A percentile compares a stretch with the other conserved stretches of the same genome.
phyloP scores from a whole-genome alignment of 2,113 vertebrate species.

The Indicator maculatus region DNA sequence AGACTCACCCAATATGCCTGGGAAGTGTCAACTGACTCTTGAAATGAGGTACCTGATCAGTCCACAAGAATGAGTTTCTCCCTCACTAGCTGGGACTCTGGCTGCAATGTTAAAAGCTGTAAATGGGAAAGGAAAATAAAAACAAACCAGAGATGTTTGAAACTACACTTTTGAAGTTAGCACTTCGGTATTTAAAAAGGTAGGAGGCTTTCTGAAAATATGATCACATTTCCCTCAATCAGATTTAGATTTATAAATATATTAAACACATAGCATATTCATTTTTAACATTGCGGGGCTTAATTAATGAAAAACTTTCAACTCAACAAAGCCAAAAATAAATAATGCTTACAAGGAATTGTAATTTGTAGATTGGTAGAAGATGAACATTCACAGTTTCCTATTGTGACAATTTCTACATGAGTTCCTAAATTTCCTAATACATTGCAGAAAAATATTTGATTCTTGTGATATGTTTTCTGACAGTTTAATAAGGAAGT shows the following conservation, averaged over 20 bases:
- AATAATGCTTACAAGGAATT: background rate
- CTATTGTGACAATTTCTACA: background rate
- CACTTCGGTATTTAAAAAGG: background rate
- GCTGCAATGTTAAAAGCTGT: background rate
- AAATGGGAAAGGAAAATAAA: background rate
- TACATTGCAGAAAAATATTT: background rate
- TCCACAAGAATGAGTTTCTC: background rate
- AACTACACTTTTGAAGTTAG: background rate
- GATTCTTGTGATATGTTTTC: slow-evolving; percentile 39
- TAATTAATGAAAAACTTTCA: background rate
- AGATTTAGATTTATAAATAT: background rate
- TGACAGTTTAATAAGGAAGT: slow-evolving; percentile 45
- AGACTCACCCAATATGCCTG: background rate
- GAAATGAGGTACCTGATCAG: background rate
- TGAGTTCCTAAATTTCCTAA: background rate
- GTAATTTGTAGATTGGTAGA: background rate
- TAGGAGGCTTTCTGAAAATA: background rate
- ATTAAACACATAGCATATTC: background rate
- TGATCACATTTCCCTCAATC: background rate
- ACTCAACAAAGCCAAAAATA: background rate
- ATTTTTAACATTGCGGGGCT: background rate
- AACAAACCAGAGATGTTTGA: background rate
- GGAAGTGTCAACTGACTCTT: background rate
- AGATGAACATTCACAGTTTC: background rate
- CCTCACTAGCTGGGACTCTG: background rate